These are phyloP conservation scores for Periparus ater DNA, from an alignment of 2,797 vertebrate species.

Conservation along the genomic window DNA sequence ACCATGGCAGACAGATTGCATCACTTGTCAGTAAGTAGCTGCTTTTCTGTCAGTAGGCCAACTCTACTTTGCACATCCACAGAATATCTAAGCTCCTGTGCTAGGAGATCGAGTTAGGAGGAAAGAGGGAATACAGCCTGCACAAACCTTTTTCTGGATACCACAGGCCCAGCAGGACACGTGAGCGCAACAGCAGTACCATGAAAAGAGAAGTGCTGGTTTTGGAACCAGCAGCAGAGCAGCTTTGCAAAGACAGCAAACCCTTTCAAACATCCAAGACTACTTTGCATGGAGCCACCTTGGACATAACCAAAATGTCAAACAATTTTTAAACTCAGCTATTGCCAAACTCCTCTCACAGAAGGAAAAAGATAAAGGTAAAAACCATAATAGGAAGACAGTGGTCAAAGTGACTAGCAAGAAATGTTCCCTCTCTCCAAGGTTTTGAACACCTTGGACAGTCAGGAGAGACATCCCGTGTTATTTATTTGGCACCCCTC, in stretches of 20 bases:
- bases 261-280: background rate
- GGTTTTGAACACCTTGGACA: background rate
- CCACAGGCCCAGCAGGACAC: background rate
- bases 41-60: background rate
- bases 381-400: background rate
- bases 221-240: background rate
- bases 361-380: background rate
- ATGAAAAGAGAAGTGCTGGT: background rate
- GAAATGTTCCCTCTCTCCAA: background rate
- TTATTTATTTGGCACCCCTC: background rate
- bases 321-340: background rate
- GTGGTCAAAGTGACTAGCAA: background rate
- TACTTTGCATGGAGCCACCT: background rate
- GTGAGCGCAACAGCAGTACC: rapidly evolving
- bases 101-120: background rate
- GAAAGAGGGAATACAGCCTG: background rate
- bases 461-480: background rate
- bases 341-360: background rate
- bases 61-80: background rate
- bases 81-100: background rate
- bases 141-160: background rate
- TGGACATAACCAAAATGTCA: background rate
- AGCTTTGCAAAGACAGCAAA: background rate
- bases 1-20: background rate
- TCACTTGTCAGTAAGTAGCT: background rate